Percentiles rank a stretch among this genome's conserved stretches.
These are phyloP conservation scores for Catocala fraxini DNA, from an alignment of 2,888 invertebrate genomes.

Conservation along the genomic window DNA sequence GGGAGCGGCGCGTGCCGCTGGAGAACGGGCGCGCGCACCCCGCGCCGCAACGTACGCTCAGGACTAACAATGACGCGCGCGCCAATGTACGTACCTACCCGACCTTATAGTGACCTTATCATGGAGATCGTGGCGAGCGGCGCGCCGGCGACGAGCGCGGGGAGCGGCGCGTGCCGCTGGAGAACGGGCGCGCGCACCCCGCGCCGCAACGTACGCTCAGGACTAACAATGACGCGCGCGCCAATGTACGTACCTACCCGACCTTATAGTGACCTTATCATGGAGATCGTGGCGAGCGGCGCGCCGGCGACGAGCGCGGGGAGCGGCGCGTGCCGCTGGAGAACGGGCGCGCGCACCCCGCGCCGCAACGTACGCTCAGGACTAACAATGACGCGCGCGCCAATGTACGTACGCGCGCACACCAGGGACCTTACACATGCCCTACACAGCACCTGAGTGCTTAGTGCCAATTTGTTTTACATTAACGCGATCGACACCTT, in stretches of 20 bases:
- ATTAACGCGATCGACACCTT: too few species aligned
- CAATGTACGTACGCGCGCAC: not conserved
- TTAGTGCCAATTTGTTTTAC: too few species aligned
- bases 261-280: too few species aligned
- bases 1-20: conserved; percentile 68
- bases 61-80: conserved; percentile 20
- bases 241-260: conserved; percentile 17
- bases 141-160: conserved; percentile 40
- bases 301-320: conserved; percentile 40
- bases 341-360: conserved; percentile 74
- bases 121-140: too few species aligned
- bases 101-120: too few species aligned
- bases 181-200: conserved; percentile 75
- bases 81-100: conserved; percentile 19
- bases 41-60: conserved; percentile 37
- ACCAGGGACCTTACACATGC: too few species aligned
- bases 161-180: conserved; percentile 71
- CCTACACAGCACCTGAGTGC: too few species aligned
- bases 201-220: conserved; percentile 38
- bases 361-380: conserved; percentile 36
- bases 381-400: conserved; percentile 20
- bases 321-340: conserved; percentile 72
- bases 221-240: conserved; percentile 17
- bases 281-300: too few species aligned
- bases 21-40: conserved; percentile 77